Percentiles rank a stretch among this genome's conserved stretches.
phyloP scores from a whole-genome alignment of 2,113 vertebrate species.

The Protobothrops mucrosquamatus region DNA sequence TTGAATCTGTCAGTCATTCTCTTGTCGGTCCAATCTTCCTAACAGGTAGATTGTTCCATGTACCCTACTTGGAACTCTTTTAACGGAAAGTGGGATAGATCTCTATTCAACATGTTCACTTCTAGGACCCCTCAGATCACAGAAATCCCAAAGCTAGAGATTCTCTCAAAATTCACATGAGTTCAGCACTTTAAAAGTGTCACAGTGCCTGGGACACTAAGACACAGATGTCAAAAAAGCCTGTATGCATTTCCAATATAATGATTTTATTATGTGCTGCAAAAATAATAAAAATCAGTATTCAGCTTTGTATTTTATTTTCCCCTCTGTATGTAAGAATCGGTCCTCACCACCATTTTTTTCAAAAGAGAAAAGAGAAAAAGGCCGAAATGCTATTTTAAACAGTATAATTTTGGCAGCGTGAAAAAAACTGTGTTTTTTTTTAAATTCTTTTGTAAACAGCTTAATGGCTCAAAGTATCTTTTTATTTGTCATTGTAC shows the following conservation, averaged over 20 bases:
- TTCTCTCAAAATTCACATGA: neutral
- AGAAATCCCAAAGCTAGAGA: neutral
- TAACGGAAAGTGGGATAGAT: neutral
- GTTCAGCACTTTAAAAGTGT: neutral
- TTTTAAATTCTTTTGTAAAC: constrained; percentile 63
- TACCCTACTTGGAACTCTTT: neutral
- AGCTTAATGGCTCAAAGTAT: constrained; percentile 73
- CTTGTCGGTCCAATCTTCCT: neutral
- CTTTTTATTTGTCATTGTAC: constrained; percentile 65
- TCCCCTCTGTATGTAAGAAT: constrained; percentile 57
- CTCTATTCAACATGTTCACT: neutral
- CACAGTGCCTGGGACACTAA: neutral
- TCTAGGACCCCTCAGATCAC: neutral
- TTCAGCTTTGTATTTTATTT: constrained; percentile 36
- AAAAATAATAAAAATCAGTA: constrained; percentile 69
- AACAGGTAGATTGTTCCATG: neutral
- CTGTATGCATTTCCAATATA: constrained; percentile 56
- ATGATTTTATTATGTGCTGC: constrained; percentile 74
- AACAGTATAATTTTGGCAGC: constrained; percentile 75
- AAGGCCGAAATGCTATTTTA: constrained; percentile 60
- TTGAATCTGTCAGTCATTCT: neutral
- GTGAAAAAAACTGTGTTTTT: constrained; percentile 67
- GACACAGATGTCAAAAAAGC: neutral
- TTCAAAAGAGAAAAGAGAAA: constrained; percentile 71
- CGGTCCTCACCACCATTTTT: constrained; percentile 59